Percentiles rank a stretch among this genome's conserved stretches.
Evolutionary conservation across 2,113 vertebrate species (phyloP).

Genomic region (Propithecus coquereli): DNA sequence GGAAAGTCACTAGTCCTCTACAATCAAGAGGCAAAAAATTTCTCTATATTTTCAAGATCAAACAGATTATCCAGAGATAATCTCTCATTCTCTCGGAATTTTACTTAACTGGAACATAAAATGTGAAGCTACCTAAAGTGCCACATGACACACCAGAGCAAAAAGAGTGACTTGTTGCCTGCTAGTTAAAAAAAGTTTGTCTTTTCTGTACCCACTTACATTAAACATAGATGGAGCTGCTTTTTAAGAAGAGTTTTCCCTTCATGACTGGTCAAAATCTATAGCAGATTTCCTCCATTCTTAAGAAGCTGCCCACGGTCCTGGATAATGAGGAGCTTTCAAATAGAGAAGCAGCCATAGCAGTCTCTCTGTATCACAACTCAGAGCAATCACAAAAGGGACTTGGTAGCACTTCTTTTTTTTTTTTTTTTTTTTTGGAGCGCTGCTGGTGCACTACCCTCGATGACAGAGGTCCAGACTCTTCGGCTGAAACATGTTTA

Average conservation of each 20-base stretch:
- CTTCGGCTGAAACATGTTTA: neutral
- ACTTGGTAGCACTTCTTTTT: neutral
- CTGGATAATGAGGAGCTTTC: slow-evolving; percentile 4
- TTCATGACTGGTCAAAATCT: neutral
- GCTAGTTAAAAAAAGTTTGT: neutral
- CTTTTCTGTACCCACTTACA: slow-evolving; percentile 27
- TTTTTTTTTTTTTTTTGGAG: neutral
- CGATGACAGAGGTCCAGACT: neutral
- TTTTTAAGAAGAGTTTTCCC: slow-evolving; percentile 36
- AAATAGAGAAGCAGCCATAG: neutral
- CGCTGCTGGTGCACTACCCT: neutral
- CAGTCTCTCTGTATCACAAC: neutral
- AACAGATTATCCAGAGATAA: slow-evolving; percentile 23
- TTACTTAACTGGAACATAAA: slow-evolving; percentile 33
- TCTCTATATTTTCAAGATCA: slow-evolving; percentile 35
- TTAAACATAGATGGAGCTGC: slow-evolving; percentile 22
- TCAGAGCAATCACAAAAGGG: neutral
- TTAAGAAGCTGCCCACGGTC: neutral
- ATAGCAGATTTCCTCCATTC: neutral
- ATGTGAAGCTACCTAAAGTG: neutral
- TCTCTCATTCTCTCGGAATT: slow-evolving; percentile 22
- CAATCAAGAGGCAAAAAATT: slow-evolving; percentile 34
- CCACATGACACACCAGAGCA: neutral
- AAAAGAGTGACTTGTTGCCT: neutral
- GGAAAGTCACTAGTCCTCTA: neutral